Conservation (phyloP, 2,888 invertebrate genomes). For the Spilarctia lutea region DNA sequence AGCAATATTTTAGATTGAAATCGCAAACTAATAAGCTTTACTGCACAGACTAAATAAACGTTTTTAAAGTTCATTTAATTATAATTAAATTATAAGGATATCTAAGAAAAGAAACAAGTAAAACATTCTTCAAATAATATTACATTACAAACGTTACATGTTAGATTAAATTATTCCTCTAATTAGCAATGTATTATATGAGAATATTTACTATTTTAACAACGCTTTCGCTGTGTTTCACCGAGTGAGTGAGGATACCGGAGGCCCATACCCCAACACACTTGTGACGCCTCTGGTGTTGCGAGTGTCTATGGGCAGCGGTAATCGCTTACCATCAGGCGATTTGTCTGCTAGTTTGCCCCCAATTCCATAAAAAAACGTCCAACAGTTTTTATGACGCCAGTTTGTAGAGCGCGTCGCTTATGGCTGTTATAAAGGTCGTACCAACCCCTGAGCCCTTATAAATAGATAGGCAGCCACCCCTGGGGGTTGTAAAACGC, state of each 20-base stretch:
- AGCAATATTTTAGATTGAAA: neutral
- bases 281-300: no score
- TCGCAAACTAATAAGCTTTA: neutral
- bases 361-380: no score
- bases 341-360: no score
- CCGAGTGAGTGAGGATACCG: no score
- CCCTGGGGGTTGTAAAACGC: slow-evolving; percentile 74
- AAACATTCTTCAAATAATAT: no score
- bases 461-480: slow-evolving; percentile 57
- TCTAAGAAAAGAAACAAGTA: no score
- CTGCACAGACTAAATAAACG: neutral
- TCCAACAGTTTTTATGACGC: slow-evolving; percentile 65
- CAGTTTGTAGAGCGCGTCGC: slow-evolving; percentile 77
- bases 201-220: slow-evolving; percentile 35
- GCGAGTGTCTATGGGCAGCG: no score
- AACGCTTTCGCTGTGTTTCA: no score
- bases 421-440: slow-evolving; percentile 78
- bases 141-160: neutral
- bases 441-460: slow-evolving; percentile 60
- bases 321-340: no score
- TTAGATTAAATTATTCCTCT: neutral
- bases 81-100: no score
- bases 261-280: no score
- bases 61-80: neutral
- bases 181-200: neutral